phyloP scores from a whole-genome alignment of 1,140 invertebrate genomes.

The Temnothorax longispinosus region DNA sequence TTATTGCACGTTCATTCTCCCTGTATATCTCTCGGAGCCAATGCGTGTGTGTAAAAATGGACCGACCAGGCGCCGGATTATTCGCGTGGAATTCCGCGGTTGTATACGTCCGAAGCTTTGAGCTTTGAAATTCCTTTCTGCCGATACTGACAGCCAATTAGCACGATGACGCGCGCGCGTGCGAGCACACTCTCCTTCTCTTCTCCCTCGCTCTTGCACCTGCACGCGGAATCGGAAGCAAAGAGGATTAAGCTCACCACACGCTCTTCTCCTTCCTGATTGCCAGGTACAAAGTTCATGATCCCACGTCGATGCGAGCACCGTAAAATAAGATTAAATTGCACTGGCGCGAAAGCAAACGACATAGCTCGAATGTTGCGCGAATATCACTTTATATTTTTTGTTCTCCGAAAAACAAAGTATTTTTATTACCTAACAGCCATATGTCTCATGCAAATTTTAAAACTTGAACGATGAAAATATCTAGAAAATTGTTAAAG shows the following conservation, averaged over 20 bases:
- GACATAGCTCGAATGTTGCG: neutral
- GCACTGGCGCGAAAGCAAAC: neutral
- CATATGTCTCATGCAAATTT: neutral
- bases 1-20: conserved; percentile 51
- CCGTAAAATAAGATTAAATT: neutral
- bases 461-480: neutral
- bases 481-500: neutral
- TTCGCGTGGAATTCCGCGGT: conserved; percentile 50
- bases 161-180: conserved; percentile 46
- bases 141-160: conserved; percentile 64
- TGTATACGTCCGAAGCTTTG: conserved; percentile 55
- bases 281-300: conserved; percentile 34
- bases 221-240: neutral
- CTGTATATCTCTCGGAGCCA: neutral
- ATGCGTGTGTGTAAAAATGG: conserved; percentile 47
- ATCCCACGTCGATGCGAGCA: conserved; percentile 14
- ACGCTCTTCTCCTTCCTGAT: conserved; percentile 32
- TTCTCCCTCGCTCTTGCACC: neutral
- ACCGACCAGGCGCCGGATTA: conserved; percentile 30
- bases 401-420: neutral
- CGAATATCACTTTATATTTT: neutral
- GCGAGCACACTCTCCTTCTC: neutral
- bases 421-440: neutral
- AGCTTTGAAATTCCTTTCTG: conserved; percentile 62
- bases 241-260: conserved; percentile 54